phyloP scores from a whole-genome alignment of 2,888 invertebrate species.

The Masnerella sp. region DNA sequence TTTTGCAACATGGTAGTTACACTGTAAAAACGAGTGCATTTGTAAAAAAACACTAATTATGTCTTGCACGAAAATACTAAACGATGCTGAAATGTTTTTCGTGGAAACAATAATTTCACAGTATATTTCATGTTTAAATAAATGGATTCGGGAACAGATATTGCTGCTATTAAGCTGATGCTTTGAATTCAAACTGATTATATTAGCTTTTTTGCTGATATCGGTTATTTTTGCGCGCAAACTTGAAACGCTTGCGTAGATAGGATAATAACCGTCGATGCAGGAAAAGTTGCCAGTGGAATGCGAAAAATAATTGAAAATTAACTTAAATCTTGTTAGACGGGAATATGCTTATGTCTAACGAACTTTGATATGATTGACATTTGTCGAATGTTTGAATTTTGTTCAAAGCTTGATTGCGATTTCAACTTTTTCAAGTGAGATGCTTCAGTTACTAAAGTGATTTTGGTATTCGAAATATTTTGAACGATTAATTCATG shows the following conservation, averaged over 20 bases:
- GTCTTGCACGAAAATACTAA: no score
- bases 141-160: no score
- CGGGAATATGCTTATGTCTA: constrained; percentile 28
- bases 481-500: constrained; percentile 57
- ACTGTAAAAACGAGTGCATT: no score
- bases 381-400: constrained; percentile 52
- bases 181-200: no score
- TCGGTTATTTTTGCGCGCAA: not conserved
- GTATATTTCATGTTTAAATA: no score
- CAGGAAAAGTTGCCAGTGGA: not conserved
- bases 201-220: not conserved
- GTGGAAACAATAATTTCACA: no score
- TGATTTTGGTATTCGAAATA: constrained; percentile 55
- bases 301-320: constrained; percentile 24
- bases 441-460: constrained; percentile 48
- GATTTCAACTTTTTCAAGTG: constrained; percentile 53
- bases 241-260: not conserved
- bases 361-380: constrained; percentile 42
- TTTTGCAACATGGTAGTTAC: no score
- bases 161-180: no score
- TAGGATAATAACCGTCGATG: not conserved
- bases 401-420: constrained; percentile 43
- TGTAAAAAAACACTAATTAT: no score
- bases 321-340: constrained; percentile 19
- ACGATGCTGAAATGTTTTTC: no score